These are phyloP conservation scores for Lethenteron reissneri DNA, from an alignment of 2,113 vertebrate species.

Conservation along the genomic window DNA sequence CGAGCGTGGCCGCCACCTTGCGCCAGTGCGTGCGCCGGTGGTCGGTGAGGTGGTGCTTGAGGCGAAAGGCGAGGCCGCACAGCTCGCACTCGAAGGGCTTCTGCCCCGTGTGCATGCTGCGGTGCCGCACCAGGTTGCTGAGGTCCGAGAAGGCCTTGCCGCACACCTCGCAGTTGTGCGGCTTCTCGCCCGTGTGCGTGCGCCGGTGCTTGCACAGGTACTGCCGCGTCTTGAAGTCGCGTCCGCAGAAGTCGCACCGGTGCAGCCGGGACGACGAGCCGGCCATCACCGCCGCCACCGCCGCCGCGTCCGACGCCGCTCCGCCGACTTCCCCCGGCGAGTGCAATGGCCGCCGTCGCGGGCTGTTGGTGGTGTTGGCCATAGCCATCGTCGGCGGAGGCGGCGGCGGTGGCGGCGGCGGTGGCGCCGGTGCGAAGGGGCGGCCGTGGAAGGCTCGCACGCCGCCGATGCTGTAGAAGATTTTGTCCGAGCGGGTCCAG, in stretches of 20 bases:
- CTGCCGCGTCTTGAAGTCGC: conserved; percentile 5
- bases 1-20: too few relatives aligned
- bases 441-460: too few relatives aligned
- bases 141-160: conserved; percentile 1
- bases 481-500: too few relatives aligned
- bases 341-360: too few relatives aligned
- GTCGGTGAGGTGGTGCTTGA: conserved; percentile 5
- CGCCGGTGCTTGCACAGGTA: conserved; percentile 4
- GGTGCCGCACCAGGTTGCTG: conserved; percentile 4
- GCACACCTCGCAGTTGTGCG: conserved; percentile 2
- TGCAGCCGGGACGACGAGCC: neutral
- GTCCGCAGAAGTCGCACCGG: neutral
- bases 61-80: conserved; percentile 2
- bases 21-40: neutral
- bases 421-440: too few relatives aligned
- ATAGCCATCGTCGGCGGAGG: too few relatives aligned
- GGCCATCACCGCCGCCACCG: too few relatives aligned
- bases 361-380: too few relatives aligned
- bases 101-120: neutral
- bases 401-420: too few relatives aligned
- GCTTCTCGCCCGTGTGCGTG: conserved; percentile 1
- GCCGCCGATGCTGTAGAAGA: too few relatives aligned
- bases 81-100: neutral
- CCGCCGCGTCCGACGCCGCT: too few relatives aligned
- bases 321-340: too few relatives aligned